Evolutionary conservation across 2,888 invertebrate genomes (phyloP).

Genomic region (Erebia aethiops): DNA sequence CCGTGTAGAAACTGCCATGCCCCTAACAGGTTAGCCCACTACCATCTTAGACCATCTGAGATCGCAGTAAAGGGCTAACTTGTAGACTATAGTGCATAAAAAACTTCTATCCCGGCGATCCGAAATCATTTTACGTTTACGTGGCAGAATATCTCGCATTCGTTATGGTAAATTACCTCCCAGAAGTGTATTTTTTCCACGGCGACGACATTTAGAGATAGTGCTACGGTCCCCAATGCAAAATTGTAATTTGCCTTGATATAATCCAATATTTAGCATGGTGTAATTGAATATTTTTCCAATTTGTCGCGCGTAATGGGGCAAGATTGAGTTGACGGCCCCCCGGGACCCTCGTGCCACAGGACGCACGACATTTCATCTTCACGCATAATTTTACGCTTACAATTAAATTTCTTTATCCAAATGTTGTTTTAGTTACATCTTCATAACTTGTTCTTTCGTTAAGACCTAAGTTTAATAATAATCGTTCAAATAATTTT

Average conservation of each 20-base stretch:
- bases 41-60: too few species aligned
- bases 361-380: conserved; percentile 44
- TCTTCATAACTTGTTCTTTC: not conserved
- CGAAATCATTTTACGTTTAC: not conserved
- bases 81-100: too few species aligned
- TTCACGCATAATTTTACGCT: conserved; percentile 56
- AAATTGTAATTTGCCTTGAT: conserved; percentile 80
- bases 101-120: too few species aligned
- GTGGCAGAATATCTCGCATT: too few species aligned
- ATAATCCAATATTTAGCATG: conserved; percentile 82
- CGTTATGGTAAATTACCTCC: too few species aligned
- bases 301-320: conserved; percentile 83
- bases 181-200: conserved; percentile 28
- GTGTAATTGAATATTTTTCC: conserved; percentile 84
- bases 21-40: too few species aligned
- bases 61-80: too few species aligned
- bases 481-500: not conserved
- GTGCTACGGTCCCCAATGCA: conserved; percentile 64
- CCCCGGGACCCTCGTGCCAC: conserved; percentile 48
- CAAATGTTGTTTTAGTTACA: conserved; percentile 37
- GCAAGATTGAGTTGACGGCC: conserved; percentile 82
- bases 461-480: not conserved
- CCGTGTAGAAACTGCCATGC: too few species aligned
- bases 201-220: conserved; percentile 40
- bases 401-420: conserved; percentile 50